phyloP scores from a whole-genome alignment of 1,140 invertebrate genomes.

The Drosophila tani region DNA sequence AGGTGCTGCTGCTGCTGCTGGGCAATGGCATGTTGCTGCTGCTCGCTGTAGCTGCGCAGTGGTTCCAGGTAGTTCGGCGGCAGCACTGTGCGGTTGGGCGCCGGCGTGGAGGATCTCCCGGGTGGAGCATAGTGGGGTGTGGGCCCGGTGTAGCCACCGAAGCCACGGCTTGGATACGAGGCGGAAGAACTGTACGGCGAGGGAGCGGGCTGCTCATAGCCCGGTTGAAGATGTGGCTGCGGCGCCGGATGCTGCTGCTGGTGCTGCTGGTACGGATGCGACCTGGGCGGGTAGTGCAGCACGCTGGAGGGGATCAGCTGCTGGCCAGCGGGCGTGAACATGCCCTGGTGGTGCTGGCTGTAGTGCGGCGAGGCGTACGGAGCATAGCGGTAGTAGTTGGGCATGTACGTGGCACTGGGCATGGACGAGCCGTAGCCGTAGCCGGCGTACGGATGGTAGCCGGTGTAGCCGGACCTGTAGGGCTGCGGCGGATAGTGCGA shows the following conservation, averaged over 20 bases:
- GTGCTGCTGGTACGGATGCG: conserved; percentile 23
- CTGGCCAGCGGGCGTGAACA: conserved; percentile 76
- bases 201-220: conserved; percentile 60
- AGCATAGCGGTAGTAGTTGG: conserved; percentile 74
- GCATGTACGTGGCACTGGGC: conserved; percentile 51
- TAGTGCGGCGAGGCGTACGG: conserved; percentile 75
- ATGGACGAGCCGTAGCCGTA: conserved; percentile 56
- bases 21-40: conserved; percentile 24
- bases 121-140: conserved; percentile 59
- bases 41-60: conserved; percentile 49
- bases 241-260: conserved; percentile 24
- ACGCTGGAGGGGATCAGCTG: conserved; percentile 74
- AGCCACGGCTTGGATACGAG: conserved; percentile 51
- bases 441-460: conserved; percentile 61
- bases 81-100: conserved; percentile 72
- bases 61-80: conserved; percentile 70
- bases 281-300: conserved; percentile 67
- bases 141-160: conserved; percentile 49
- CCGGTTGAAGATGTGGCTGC: conserved; percentile 37
- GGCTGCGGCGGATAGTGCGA: conserved; percentile 60
- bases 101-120: conserved; percentile 63
- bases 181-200: conserved; percentile 61
- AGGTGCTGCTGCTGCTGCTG: conserved; percentile 20
- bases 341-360: conserved; percentile 61
- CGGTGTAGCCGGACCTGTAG: conserved; percentile 54